Evolutionary conservation across 2,888 invertebrate genomes (phyloP).

Genomic region (Biston stratarius): DNA sequence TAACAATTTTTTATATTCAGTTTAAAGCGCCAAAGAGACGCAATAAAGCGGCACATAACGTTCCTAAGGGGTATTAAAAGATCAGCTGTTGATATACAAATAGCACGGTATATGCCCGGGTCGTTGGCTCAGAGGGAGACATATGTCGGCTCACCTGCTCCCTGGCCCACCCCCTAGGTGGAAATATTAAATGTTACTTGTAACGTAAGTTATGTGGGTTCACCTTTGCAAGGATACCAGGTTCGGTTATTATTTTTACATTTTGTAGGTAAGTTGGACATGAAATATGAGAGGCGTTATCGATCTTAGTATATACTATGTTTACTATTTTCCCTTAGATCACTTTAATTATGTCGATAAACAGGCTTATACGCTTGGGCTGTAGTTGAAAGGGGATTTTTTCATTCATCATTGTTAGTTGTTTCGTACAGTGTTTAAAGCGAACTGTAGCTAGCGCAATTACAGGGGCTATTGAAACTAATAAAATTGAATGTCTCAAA

Average conservation of each 20-base stretch:
- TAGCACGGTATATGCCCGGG: constrained; percentile 49
- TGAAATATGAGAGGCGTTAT: constrained; percentile 14
- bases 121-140: constrained; percentile 82
- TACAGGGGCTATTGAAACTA: too few relatives aligned
- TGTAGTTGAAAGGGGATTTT: too few relatives aligned
- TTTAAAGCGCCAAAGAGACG: constrained; percentile 41
- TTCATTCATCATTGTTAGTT: too few relatives aligned
- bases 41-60: constrained; percentile 44
- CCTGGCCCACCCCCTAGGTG: constrained; percentile 69
- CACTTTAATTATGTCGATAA: too few relatives aligned
- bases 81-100: constrained; percentile 58
- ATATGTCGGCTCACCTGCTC: constrained; percentile 81
- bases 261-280: constrained; percentile 28
- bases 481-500: too few relatives aligned
- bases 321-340: background rate
- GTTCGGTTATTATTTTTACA: constrained; percentile 43
- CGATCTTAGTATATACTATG: background rate
- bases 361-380: too few relatives aligned
- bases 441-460: too few relatives aligned
- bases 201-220: constrained; percentile 67
- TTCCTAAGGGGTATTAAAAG: constrained; percentile 52
- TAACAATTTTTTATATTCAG: constrained; percentile 36
- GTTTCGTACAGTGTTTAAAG: too few relatives aligned
- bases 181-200: constrained; percentile 83
- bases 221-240: constrained; percentile 49